Base-by-base conservation (phyloP, 1,140 invertebrate genomes). In the Pachypeltis micranthus region DNA sequence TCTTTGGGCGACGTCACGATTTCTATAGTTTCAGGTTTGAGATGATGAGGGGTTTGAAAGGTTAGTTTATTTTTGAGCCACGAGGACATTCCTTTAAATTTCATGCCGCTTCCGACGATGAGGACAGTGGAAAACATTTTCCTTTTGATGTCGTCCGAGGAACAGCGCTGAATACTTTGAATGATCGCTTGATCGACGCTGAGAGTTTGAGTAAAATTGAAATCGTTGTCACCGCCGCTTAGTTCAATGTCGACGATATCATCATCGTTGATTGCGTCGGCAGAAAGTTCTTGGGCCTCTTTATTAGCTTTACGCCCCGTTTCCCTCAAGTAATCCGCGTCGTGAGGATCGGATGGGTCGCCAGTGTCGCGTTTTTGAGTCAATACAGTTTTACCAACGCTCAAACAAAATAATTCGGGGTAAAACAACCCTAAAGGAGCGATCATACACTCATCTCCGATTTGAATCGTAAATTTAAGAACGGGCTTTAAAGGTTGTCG, bases 61-160 rank as follows among this genome's bases (percentile, higher is more conserved):
- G 85, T 84, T 54, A 97, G 81, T 66, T 88, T 79, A 70, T 93
- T 92, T 70, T 93, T 88, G 1, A 98, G 76, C 91, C 92, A 96
- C 61, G 85, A 84, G 25, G 86, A 82, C 23, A 94, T 82, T 3
- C 92, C 92, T 63, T 85, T 81, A 69, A 96, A 86, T 75, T 93
- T 93, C 70, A 92, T 86, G 19, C 89, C 90, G 19, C 91, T 91
- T 23, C 93, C 93, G 28, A 96, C 90, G 0, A 97, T 81, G 12
- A 98, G 76, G 66, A 98, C 90, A 70, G 87, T 92, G 60, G 87
- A 90, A 70, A 93, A 96, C 91, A 98, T 94, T 77, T 93, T 92
- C 23, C 89, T 79, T 75, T 94, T 95, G 34, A 95, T 75, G 67
- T 98, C 93, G 65, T 95, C 93, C 25, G 79, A 85, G 2, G 85